Evolutionary conservation across 2,888 invertebrate genomes (phyloP).

Genomic region (Parnassius apollo): DNA sequence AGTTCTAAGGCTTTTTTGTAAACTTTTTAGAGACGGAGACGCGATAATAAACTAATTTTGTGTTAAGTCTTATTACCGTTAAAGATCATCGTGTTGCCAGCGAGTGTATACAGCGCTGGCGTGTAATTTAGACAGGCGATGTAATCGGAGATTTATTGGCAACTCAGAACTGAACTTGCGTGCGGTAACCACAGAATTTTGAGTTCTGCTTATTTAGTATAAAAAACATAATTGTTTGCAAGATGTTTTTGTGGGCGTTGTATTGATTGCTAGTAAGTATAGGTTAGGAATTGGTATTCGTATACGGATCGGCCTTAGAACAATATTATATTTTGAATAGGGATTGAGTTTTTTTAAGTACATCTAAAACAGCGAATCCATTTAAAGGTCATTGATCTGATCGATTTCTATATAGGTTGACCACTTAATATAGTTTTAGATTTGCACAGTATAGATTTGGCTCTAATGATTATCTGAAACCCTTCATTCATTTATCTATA

Average conservation of each 20-base stretch:
- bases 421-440: background rate
- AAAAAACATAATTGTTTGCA: conserved; percentile 8
- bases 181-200: conserved; percentile 1
- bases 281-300: conserved; percentile 22
- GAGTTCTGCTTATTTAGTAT: background rate
- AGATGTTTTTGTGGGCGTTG: conserved; percentile 4
- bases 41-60: conserved; percentile 14
- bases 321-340: conserved; percentile 24
- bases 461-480: too few species aligned
- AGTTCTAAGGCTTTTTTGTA: background rate
- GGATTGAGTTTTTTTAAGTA: conserved; percentile 5
- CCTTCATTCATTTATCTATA: too few species aligned
- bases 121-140: conserved; percentile 28
- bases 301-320: conserved; percentile 6
- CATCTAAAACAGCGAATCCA: conserved; percentile 2
- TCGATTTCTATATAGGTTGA: background rate
- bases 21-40: conserved; percentile 5
- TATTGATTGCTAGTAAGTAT: conserved; percentile 23
- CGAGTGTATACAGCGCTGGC: conserved; percentile 23
- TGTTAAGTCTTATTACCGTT: conserved; percentile 24
- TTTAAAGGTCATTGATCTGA: conserved; percentile 7
- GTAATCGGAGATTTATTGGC: conserved; percentile 29
- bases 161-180: conserved; percentile 17
- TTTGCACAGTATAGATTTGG: too few species aligned
- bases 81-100: conserved; percentile 24